Evolutionary conservation across 1,140 invertebrate genomes (phyloP).

Genomic region (Charaxes varanes): DNA sequence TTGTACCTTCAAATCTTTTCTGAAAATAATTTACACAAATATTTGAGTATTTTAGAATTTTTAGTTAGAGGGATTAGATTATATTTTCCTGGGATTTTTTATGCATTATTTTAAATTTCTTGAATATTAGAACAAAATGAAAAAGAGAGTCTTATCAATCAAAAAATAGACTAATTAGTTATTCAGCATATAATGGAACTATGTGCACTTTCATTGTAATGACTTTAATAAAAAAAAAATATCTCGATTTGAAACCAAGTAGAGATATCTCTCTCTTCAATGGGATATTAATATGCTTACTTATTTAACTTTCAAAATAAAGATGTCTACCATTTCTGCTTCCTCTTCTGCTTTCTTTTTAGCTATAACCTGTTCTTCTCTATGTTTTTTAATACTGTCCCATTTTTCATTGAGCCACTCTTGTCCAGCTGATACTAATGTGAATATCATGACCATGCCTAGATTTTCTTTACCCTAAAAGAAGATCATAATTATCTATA

Average conservation of each 20-base stretch:
- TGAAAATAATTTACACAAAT: constrained; percentile 69
- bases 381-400: constrained; percentile 83
- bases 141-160: no score
- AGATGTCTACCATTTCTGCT: constrained; percentile 82
- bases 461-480: constrained; percentile 88
- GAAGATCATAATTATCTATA: no score
- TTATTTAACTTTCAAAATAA: background rate
- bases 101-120: no score
- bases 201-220: no score
- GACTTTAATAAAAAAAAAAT: constrained; percentile 5
- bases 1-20: constrained; percentile 96
- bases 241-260: no score
- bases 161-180: no score
- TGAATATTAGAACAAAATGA: no score
- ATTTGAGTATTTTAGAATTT: no score
- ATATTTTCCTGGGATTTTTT: no score
- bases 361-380: constrained; percentile 81
- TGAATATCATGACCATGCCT: constrained; percentile 98
- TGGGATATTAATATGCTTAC: background rate
- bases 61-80: no score
- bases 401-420: constrained; percentile 93
- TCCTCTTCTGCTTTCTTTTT: constrained; percentile 87
- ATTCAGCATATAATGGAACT: no score
- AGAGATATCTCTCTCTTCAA: background rate
- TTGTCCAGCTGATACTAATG: constrained; percentile 92